Evolutionary conservation across 2,888 invertebrate genomes (phyloP), one percentile per base, ranked within the genome.

Genomic region (Coelopa pilipes): DNA sequence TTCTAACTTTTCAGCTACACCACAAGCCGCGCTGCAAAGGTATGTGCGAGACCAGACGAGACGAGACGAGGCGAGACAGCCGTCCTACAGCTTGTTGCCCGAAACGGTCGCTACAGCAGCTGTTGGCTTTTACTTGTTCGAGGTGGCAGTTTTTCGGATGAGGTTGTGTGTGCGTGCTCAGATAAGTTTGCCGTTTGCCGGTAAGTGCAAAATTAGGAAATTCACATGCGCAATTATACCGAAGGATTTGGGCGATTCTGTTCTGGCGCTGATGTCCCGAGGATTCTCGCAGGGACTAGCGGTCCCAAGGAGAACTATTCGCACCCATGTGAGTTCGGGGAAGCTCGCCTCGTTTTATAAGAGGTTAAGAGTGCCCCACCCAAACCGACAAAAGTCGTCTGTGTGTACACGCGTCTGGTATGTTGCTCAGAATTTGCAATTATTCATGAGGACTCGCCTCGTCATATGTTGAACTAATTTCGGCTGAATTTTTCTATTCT

Each of bases 281-380:
- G 17, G n/a, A 45, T 24, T 45, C 21, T 21, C 55, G 68, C n/a
- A 46, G 59, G 1, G 21, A 46, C 46, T 11, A 34, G 13, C 45
- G 13, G 47, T 53, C 15, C 21, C 19, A 15, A 24, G 15, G 19
- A 17, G 34, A 45, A 17, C n/a, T 15, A 45, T 1, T 69, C 47
- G 49, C 60, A 49, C 70, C 49, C 70, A 60, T 60, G 47, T 60
- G 70, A 70, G 60, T 10, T 17, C 45, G 21, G 49, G 19, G 24
- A 34, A 12, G 3, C 34, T 57, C 1, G 15, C 7, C 70, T 59
- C 70, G 24, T 60, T 60, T 70, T 45, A 62, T 47, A 46, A 55
- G 81, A 80, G 82, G 83, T 82, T 82, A 83, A 79, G 82, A 82
- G 82, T 82, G 82, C 82, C 82, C 82, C 82, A 82, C 82, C 82